Percentiles rank a stretch among this genome's conserved stretches.
phyloP scores from a whole-genome alignment of 2,888 invertebrate species.

The Monopis laevigella region DNA sequence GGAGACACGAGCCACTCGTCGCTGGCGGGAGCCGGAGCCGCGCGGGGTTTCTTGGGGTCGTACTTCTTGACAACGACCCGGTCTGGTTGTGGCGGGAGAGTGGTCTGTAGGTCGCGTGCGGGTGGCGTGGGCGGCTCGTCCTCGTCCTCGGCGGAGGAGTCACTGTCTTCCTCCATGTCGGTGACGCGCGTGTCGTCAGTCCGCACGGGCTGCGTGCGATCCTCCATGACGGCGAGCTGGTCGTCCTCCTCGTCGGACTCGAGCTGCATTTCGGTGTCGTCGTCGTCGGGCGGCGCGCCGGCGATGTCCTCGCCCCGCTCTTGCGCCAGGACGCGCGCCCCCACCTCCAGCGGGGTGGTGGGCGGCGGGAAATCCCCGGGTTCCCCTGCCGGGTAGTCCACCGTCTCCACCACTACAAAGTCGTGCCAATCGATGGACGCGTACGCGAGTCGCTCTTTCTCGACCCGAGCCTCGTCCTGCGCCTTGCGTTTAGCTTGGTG shows the following conservation, averaged over 20 bases:
- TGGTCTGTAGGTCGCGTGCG: slow-evolving; percentile 71
- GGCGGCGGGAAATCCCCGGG: slow-evolving; percentile 96
- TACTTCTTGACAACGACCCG: slow-evolving; percentile 97
- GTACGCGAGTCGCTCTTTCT: slow-evolving; percentile 93
- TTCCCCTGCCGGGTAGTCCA: slow-evolving; percentile 98
- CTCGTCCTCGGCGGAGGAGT: slow-evolving; percentile 44
- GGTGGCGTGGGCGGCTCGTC: slow-evolving; percentile 68
- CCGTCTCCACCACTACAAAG: slow-evolving; percentile 99
- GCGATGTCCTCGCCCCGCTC: slow-evolving; percentile 78
- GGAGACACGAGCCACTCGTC: slow-evolving; percentile 97
- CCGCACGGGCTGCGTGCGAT: slow-evolving; percentile 51
- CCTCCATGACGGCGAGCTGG: slow-evolving; percentile 75
- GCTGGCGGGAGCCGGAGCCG: slow-evolving; percentile 64
- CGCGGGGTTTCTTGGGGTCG: slow-evolving; percentile 81
- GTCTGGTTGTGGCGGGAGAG: slow-evolving; percentile 88
- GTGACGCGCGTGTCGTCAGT: slow-evolving; percentile 71
- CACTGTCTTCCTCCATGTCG: slow-evolving; percentile 93
- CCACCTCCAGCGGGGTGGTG: slow-evolving; percentile 96
- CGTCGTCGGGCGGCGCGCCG: slow-evolving; percentile 51
- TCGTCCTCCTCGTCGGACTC: slow-evolving; percentile 81
- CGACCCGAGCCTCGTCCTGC: slow-evolving; percentile 94
- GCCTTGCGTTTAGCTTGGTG: slow-evolving; percentile 93
- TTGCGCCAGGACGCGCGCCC: slow-evolving; percentile 87
- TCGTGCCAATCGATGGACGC: slow-evolving; percentile 99
- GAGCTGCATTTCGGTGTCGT: slow-evolving; percentile 90